Conservation (phyloP, 2,888 invertebrate species). For the Brachypterus glaber region DNA sequence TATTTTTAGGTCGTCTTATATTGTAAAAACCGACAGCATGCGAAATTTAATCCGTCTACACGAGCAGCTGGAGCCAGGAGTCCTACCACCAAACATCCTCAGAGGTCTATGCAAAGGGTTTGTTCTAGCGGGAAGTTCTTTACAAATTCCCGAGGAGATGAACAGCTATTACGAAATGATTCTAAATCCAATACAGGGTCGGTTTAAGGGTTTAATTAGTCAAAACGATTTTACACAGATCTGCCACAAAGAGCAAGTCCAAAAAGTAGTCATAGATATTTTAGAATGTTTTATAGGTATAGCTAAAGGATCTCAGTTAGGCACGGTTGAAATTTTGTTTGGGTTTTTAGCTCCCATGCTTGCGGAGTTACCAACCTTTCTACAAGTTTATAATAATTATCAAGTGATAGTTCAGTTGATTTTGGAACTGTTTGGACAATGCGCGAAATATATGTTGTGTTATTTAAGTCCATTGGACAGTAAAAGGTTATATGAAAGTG, state of each 20-base stretch:
- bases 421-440: slow-evolving; percentile 61
- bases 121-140: slow-evolving; percentile 53
- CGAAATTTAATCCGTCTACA: slow-evolving; percentile 47
- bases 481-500: slow-evolving; percentile 56
- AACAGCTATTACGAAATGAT: slow-evolving; percentile 38
- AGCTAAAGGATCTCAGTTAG: slow-evolving; percentile 50
- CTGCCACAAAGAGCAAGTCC: slow-evolving; percentile 53
- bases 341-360: slow-evolving; percentile 54
- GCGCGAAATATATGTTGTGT: slow-evolving; percentile 60
- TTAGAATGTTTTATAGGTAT: slow-evolving; percentile 68
- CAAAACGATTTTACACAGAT: slow-evolving; percentile 46
- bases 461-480: slow-evolving; percentile 52
- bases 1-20: slow-evolving; percentile 43
- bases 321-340: slow-evolving; percentile 40
- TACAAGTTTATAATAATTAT: slow-evolving; percentile 64
- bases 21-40: slow-evolving; percentile 49
- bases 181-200: slow-evolving; percentile 42
- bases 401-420: slow-evolving; percentile 68
- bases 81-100: slow-evolving; percentile 49
- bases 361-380: slow-evolving; percentile 56
- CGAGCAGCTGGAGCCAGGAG: slow-evolving; percentile 42
- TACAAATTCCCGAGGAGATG: slow-evolving; percentile 31
- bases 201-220: slow-evolving; percentile 46
- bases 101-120: slow-evolving; percentile 60
- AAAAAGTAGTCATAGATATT: slow-evolving; percentile 61